Evolutionary conservation across 1,140 invertebrate genomes (phyloP).

Genomic region (roundworm (Caenorhabditis elegans)): WBcel235 BX284603.4:12248001-12248500

Average conservation of each 20-base stretch:
- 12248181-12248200: conserved; percentile 78
- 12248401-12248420: conserved; percentile 69
- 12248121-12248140: conserved; percentile 80
- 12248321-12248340: conserved; percentile 31
- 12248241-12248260: not conserved
- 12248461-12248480: conserved; percentile 84
- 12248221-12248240: not conserved
- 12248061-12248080: too few species aligned
- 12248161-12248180: conserved; percentile 75
- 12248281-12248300: not conserved
- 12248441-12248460: conserved; percentile 72
- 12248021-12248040: too few species aligned
- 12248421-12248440: conserved; percentile 77
- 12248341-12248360: not conserved
- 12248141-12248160: conserved; percentile 80
- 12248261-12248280: not conserved
- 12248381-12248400: conserved; percentile 51
- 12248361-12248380: not conserved
- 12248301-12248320: not conserved
- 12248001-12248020: too few species aligned
- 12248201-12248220: conserved; percentile 78
- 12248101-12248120: too few species aligned
- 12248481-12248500: conserved; percentile 87
- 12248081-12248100: too few species aligned
- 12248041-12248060: too few species aligned